Base-by-base conservation (phyloP, 2,888 invertebrate genomes). In the Calliscelio sp. region DNA sequence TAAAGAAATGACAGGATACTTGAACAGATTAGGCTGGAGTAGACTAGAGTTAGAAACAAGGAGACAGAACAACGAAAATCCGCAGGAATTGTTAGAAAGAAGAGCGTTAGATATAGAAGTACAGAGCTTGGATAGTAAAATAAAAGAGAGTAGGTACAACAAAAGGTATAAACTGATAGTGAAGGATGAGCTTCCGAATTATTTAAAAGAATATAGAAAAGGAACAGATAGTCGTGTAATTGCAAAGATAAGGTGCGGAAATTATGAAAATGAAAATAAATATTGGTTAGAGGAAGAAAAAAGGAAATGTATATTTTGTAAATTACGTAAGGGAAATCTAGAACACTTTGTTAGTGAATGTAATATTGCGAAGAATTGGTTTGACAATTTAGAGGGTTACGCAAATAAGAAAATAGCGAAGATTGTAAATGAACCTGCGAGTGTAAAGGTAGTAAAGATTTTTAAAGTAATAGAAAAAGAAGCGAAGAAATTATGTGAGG, bases 211-310 rank as follows among this genome's bases (percentile, higher is more conserved):
- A 4, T 14, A 14, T 22, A 49, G 38, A 11, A 78, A 61, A 24
- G 49, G 44, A 2, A 14, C 6, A 1, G 46, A 78, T 2, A 61
- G 59, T 18, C 25, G 28, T 1, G 22, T 77, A 59, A 77, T 35
- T 16, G 80, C 73, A 6, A 81, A 20, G 16, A 28, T 74, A 4
- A 74, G 66, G 20, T 81, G 80, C 49, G 73, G 80, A 38, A 79
- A 70, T 51, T 46, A 38, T 3, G 70, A 70, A 53, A 61, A 51
- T 16, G 25, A 4, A 5, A 77, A 77, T 20, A 25, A 46, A 24
- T 78, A 35, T 35, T 68, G 44, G 68, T 11, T 41, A 44, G 11
- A 20, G 2, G 70, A 70, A 3, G 38, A 53, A 14, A 28, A 70
- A 14, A 57, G 53, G 35, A 38, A 32, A 35, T 73, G 73, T 49